Evolutionary conservation across 35 echinoderm and acorn worm species (phyloP).

Genomic region (Ophiothrix spiculata): DNA sequence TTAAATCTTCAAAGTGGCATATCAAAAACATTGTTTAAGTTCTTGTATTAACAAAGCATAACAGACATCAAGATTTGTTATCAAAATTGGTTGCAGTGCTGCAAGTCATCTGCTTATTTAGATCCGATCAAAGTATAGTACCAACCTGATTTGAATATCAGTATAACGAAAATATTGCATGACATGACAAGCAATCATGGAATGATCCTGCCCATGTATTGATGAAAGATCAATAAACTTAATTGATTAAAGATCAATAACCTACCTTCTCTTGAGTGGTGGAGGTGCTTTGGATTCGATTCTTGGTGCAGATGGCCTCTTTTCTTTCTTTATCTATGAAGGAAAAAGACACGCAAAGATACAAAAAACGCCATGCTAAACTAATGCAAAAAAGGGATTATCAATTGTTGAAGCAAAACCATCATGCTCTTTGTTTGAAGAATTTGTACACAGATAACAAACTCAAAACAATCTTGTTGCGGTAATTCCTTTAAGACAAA

Average conservation of each 20-base stretch:
- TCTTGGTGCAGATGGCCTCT: slow-evolving; percentile 71
- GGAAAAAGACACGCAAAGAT: slow-evolving; percentile 32
- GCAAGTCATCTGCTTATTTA: too few species aligned
- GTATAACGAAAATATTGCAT: too few species aligned
- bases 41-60: too few species aligned
- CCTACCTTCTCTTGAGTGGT: slow-evolving; percentile 95
- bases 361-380: not conserved
- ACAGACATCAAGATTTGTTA: too few species aligned
- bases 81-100: too few species aligned
- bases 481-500: not conserved
- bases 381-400: not conserved
- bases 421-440: not conserved
- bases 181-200: too few species aligned
- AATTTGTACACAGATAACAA: not conserved
- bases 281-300: slow-evolving; percentile 88
- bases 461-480: not conserved
- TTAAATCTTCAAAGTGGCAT: too few species aligned
- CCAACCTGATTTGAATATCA: too few species aligned
- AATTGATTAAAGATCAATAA: not conserved
- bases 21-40: too few species aligned
- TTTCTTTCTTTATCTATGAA: slow-evolving; percentile 92
- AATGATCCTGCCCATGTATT: too few species aligned
- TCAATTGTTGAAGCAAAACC: not conserved
- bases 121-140: too few species aligned
- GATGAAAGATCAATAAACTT: too few species aligned